A percentile compares a stretch with the other conserved stretches of the same genome.
phyloP scores from a whole-genome alignment of 2,113 vertebrate genomes.

The Melanostigma gelatinosum region DNA sequence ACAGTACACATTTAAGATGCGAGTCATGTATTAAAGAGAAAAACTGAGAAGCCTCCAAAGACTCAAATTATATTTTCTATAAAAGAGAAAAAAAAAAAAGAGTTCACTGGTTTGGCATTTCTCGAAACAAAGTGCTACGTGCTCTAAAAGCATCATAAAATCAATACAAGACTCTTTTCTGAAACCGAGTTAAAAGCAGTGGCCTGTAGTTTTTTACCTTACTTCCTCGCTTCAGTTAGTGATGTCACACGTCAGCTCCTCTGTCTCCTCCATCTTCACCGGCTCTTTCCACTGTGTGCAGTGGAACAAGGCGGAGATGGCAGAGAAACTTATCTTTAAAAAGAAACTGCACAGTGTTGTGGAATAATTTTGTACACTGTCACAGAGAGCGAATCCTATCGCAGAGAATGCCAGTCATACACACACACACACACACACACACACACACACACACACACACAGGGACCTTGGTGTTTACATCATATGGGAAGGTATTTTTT shows the following conservation, averaged over 20 bases:
- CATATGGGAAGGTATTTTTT: conserved; percentile 85
- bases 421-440: conserved; percentile 4
- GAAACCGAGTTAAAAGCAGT: conserved; percentile 37
- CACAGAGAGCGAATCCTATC: conserved; percentile 66
- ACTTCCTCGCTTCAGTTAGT: conserved; percentile 2
- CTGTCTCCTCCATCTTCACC: conserved; percentile 16
- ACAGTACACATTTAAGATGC: not conserved
- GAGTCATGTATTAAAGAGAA: conserved; percentile 17
- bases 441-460: conserved; percentile 24
- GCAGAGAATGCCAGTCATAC: conserved; percentile 57
- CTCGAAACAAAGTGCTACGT: conserved; percentile 23
- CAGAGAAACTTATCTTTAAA: conserved; percentile 69
- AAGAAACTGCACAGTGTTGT: conserved; percentile 68
- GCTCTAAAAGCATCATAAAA: conserved; percentile 39
- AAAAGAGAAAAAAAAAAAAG: conserved; percentile 21
- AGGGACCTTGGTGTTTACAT: conserved; percentile 79
- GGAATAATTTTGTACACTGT: conserved; percentile 74
- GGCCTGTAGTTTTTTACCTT: conserved; percentile 15
- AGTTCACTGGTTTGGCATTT: conserved; percentile 24
- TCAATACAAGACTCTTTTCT: conserved; percentile 26
- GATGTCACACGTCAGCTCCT: conserved; percentile 44
- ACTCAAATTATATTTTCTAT: conserved; percentile 27
- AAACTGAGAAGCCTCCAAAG: not conserved
- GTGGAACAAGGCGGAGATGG: conserved; percentile 70
- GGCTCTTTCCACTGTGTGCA: conserved; percentile 55